Conservation (phyloP, 2,888 invertebrate genomes). For the Agrenia bidenticulata region DNA sequence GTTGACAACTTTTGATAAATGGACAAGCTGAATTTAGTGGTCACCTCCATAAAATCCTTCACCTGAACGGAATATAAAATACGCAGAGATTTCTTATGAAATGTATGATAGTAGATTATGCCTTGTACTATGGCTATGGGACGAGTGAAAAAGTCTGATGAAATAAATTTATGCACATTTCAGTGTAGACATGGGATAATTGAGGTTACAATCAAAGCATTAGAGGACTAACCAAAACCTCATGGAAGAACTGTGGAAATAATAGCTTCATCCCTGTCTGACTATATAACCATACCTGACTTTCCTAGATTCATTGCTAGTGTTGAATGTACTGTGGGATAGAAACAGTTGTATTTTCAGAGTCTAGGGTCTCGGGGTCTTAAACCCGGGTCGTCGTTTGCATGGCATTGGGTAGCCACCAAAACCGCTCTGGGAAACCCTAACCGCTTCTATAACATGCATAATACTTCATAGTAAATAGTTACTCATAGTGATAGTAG, state of each 20-base stretch:
- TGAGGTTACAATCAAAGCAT: slow-evolving; percentile 29
- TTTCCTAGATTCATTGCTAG: slow-evolving; percentile 11
- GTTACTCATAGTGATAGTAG: no score
- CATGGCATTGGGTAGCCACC: slow-evolving; percentile 48
- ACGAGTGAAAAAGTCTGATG: background rate
- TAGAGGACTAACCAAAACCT: slow-evolving; percentile 7
- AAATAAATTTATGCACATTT: slow-evolving; percentile 25
- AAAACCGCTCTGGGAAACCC: slow-evolving; percentile 49
- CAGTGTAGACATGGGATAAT: slow-evolving; percentile 15
- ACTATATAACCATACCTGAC: slow-evolving; percentile 2
- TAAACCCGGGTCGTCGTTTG: slow-evolving; percentile 31
- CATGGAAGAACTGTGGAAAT: background rate
- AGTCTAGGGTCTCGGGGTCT: slow-evolving; percentile 2
- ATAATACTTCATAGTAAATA: no score
- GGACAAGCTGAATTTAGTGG: no score
- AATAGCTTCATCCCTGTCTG: background rate
- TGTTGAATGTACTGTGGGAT: slow-evolving; percentile 35
- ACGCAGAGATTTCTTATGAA: no score
- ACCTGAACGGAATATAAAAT: no score
- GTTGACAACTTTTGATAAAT: no score
- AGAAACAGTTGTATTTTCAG: slow-evolving; percentile 14
- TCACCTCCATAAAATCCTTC: no score
- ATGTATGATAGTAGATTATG: no score
- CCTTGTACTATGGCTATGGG: no score
- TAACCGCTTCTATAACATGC: slow-evolving; percentile 17